Base-by-base conservation (phyloP, 2,888 invertebrate genomes). In the Amphipoea lucens region DNA sequence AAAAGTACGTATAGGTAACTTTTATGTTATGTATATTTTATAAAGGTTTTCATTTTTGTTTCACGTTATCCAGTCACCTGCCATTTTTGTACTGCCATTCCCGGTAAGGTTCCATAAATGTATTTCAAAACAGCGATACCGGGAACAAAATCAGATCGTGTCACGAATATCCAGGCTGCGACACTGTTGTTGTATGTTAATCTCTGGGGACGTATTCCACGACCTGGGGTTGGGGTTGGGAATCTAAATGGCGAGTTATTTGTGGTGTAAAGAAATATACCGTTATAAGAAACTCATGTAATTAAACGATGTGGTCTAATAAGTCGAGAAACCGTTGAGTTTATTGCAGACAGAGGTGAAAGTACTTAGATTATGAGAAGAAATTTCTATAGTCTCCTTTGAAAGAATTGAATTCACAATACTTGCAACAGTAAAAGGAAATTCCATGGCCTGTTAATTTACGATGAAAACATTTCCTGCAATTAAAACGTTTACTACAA, bases 171-270 rank as follows among this genome's bases (percentile, higher is more conserved):
- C 71, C 66, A 60, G 74, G 48, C 48, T 62, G 74, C 45, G 60
- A 48, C 70, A 36, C 74, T 79, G 87, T 79, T 78, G 85, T 86
- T 83, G 87, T 86, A 88, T 90, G 89, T 77, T 90, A 87, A 90
- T 89, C 85, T 83, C 75, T 54, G 45, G 84, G 72, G 88, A 62
- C 76, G 68, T 88, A 90, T 90, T 88, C 88, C 54, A 77, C 42
- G 73, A 66, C 68, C 78, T 42, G 65, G 36, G 23, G 12, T 45
- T 65, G 23, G 48, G 63, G 11, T 60, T n/a, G 29, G 20, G 60
- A 75, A 63, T 29, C 6, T 45, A 63, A 84, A 66, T 77, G 60
- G 12, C 63, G 65, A 45, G 14, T 36, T 40, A 36, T 68, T 74
- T 67, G 14, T 23, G 17, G 54, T 51, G 12, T 11, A 76, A 11